A percentile compares a stretch with the other conserved stretches of the same genome.
Conservation (phyloP, 2,797 vertebrate genomes). For the Coendou prehensilis region DNA sequence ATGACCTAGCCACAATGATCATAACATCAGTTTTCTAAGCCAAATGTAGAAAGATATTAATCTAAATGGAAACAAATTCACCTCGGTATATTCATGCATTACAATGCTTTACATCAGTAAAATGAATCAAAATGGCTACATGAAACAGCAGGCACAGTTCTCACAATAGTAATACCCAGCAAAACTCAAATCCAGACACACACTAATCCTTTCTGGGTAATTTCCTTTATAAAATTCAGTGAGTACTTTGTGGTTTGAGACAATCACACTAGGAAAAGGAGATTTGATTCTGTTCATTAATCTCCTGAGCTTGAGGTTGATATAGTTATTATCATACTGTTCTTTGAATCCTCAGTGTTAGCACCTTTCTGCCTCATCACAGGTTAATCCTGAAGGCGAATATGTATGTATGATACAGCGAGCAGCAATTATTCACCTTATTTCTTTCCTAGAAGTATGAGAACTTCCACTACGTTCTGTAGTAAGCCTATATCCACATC, state of each 20-base stretch:
- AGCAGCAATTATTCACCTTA: background rate
- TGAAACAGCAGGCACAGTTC: background rate
- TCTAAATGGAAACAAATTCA: background rate
- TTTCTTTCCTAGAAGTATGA: background rate
- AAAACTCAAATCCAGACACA: background rate
- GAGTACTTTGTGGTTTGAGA: background rate
- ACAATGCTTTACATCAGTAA: background rate
- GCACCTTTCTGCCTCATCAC: fast-evolving
- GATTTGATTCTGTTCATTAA: background rate
- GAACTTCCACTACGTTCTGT: background rate
- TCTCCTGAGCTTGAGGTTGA: background rate
- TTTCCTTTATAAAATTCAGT: background rate
- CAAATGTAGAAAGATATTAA: background rate
- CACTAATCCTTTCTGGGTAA: background rate
- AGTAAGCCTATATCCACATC: fast-evolving
- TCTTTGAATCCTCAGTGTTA: background rate
- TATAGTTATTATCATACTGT: background rate
- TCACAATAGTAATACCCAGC: background rate
- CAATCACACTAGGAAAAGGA: background rate
- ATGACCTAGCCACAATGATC: background rate
- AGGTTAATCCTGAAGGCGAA: background rate
- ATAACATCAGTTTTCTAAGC: background rate
- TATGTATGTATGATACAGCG: fast-evolving
- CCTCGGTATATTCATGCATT: background rate
- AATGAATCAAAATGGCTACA: background rate